Conservation (phyloP, 2,888 invertebrate species). For the Podotricha telesiphe region DNA sequence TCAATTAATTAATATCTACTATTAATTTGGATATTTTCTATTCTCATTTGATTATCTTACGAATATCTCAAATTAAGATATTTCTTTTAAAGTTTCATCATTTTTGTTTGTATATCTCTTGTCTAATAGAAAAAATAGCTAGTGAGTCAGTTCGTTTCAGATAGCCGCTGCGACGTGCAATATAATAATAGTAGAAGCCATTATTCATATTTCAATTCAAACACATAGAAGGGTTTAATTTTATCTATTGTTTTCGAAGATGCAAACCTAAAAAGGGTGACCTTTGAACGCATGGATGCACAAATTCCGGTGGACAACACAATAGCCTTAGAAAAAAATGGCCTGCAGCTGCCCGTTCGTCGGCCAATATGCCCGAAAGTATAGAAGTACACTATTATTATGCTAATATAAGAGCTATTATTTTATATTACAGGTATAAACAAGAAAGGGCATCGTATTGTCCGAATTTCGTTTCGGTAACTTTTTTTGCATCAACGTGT, state of each 20-base stretch:
- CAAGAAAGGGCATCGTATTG: slow-evolving; percentile 57
- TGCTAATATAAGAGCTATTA: slow-evolving; percentile 76
- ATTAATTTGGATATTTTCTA: too few relatives aligned
- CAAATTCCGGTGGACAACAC: slow-evolving; percentile 71
- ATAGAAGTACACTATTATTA: slow-evolving; percentile 77
- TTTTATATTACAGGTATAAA: slow-evolving; percentile 69
- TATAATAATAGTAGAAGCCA: neutral
- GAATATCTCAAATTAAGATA: too few relatives aligned
- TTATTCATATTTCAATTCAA: slow-evolving; percentile 9
- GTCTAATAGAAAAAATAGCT: too few relatives aligned
- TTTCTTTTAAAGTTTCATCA: too few relatives aligned
- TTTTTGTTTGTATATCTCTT: too few relatives aligned
- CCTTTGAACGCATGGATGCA: slow-evolving; percentile 61
- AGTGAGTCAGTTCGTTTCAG: too few relatives aligned
- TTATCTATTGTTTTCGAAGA: slow-evolving; percentile 41
- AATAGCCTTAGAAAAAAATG: slow-evolving; percentile 58
- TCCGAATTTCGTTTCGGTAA: slow-evolving; percentile 59
- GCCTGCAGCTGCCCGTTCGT: slow-evolving; percentile 76
- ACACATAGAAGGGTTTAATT: slow-evolving; percentile 28
- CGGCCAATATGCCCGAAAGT: slow-evolving; percentile 74
- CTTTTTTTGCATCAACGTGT: slow-evolving; percentile 60
- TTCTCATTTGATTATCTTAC: too few relatives aligned
- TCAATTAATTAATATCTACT: too few relatives aligned
- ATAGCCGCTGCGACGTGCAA: neutral
- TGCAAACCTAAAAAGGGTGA: slow-evolving; percentile 54